Evolutionary conservation across 2,113 vertebrate genomes (phyloP).

Genomic region (Todiramphus chloris): DNA sequence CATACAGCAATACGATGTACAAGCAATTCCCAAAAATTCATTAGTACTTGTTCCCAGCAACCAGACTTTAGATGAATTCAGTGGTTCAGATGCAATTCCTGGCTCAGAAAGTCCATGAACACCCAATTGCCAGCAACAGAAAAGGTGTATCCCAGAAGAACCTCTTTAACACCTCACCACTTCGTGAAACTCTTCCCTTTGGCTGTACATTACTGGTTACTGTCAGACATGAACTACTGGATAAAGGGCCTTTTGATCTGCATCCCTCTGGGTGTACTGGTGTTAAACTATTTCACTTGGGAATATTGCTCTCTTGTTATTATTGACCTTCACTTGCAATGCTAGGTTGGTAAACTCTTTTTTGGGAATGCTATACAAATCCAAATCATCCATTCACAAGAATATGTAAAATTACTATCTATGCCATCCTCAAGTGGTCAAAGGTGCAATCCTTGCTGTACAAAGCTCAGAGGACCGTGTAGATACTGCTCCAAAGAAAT

Average conservation of each 20-base stretch:
- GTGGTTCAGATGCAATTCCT: neutral
- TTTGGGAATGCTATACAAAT: neutral
- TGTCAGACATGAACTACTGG: neutral
- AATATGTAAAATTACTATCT: neutral
- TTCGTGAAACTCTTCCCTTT: neutral
- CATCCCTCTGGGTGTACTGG: neutral
- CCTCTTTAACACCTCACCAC: neutral
- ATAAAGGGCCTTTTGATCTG: neutral
- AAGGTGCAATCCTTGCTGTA: neutral
- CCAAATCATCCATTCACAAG: neutral
- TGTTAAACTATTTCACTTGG: neutral
- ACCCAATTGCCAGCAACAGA: neutral
- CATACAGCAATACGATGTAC: neutral
- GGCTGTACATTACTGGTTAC: neutral
- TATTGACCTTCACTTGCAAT: neutral
- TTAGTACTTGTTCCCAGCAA: neutral
- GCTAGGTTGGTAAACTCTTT: neutral
- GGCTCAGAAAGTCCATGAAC: neutral
- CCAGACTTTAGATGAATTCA: neutral
- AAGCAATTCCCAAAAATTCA: neutral
- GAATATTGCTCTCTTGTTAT: neutral
- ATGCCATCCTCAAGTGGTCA: neutral
- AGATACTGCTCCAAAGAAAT: neutral
- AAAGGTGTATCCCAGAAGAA: neutral
- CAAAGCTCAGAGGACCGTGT: neutral